Evolutionary conservation across 2,113 vertebrate species (phyloP).

Genomic region (Scomber japonicus): DNA sequence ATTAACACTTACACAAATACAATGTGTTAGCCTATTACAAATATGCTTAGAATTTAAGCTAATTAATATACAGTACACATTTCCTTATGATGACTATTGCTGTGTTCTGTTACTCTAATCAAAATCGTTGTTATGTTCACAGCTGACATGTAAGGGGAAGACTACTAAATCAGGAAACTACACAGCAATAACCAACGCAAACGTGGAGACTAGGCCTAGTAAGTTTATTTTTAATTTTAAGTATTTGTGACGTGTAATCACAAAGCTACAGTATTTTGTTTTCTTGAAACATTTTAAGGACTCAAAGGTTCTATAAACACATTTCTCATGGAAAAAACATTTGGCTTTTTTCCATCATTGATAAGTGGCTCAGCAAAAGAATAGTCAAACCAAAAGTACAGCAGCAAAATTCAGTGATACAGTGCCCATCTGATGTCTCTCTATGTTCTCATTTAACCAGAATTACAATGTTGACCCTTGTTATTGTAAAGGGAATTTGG

Average conservation of each 20-base stretch:
- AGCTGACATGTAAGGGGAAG: constrained; percentile 90
- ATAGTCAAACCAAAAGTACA: background rate
- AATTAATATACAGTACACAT: background rate
- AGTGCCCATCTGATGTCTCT: too few species aligned
- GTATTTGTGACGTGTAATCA: background rate
- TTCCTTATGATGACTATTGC: background rate
- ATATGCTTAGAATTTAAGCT: background rate
- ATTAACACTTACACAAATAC: background rate
- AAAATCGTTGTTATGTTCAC: constrained; percentile 45
- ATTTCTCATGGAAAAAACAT: background rate
- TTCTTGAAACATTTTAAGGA: background rate
- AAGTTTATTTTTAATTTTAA: constrained; percentile 42
- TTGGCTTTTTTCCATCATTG: background rate
- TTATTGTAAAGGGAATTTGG: background rate
- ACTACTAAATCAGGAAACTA: constrained; percentile 45
- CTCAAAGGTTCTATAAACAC: background rate
- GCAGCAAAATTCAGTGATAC: background rate
- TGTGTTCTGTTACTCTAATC: background rate
- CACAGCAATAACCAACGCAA: background rate
- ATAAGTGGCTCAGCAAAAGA: background rate
- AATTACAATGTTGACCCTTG: background rate
- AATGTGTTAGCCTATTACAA: background rate
- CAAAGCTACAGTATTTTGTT: fast-evolving
- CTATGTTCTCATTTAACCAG: too few species aligned
- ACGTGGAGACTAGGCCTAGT: constrained; percentile 34